phyloP scores from a whole-genome alignment of 2,888 invertebrate genomes.

The Acleris holmiana region DNA sequence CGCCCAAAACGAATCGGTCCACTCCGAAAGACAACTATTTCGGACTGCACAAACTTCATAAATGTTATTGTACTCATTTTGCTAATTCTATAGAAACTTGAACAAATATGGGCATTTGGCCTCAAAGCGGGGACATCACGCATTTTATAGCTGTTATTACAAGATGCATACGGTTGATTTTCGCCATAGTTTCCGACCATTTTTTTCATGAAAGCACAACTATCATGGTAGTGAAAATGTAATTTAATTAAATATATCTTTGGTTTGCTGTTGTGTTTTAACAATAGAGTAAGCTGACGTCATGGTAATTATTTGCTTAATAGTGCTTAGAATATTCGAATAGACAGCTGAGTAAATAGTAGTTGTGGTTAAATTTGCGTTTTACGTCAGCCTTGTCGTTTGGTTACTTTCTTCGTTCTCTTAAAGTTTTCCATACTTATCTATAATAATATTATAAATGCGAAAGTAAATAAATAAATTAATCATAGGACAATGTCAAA shows the following conservation, averaged over 20 bases:
- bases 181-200: no score
- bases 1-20: not conserved
- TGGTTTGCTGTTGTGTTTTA: no score
- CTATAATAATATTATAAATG: no score
- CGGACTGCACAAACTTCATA: conserved; percentile 11
- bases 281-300: not conserved
- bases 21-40: not conserved
- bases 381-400: conserved; percentile 7
- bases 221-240: no score
- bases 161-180: not conserved
- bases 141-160: not conserved
- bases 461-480: no score
- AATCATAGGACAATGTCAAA: no score
- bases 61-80: conserved; percentile 1
- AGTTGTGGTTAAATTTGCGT: not conserved
- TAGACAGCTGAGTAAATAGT: conserved; percentile 7
- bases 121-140: not conserved
- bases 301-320: not conserved
- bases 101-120: conserved; percentile 12
- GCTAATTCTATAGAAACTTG: conserved; percentile 20
- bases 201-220: no score
- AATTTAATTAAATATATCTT: no score
- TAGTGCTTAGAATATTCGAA: not conserved
- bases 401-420: not conserved
- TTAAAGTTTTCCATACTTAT: not conserved